Conservation (phyloP, 2,113 vertebrate species). For the Fulmarus glacialis region DNA sequence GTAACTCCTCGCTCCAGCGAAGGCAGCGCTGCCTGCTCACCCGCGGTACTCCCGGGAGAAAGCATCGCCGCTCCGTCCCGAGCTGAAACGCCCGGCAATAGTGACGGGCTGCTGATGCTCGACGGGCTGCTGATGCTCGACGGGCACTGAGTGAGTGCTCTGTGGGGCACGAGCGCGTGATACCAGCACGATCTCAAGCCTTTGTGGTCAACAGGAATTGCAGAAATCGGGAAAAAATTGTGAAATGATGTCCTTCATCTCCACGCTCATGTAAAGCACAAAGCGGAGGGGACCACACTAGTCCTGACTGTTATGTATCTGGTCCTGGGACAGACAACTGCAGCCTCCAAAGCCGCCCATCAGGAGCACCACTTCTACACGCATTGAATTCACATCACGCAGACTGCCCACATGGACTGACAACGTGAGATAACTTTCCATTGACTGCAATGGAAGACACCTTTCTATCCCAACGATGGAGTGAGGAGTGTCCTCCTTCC, state of each 20-base stretch:
- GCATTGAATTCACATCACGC: fast-evolving
- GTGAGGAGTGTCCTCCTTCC: not conserved
- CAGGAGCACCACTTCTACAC: not conserved
- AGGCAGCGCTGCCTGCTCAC: not conserved
- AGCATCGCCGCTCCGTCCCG: fast-evolving
- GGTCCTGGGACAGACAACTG: not conserved
- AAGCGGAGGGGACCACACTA: fast-evolving
- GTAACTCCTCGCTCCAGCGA: too few relatives aligned
- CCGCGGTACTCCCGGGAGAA: fast-evolving
- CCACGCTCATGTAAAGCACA: not conserved
- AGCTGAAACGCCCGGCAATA: too few relatives aligned
- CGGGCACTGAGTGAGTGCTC: fast-evolving
- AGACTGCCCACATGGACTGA: fast-evolving
- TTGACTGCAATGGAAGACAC: not conserved
- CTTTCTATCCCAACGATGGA: not conserved
- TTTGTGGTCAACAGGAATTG: not conserved
- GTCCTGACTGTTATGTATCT: not conserved
- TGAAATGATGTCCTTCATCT: not conserved
- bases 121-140: too few relatives aligned
- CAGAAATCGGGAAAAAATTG: not conserved
- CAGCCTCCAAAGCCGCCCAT: not conserved
- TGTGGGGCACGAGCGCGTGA: not conserved
- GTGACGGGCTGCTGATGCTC: fast-evolving
- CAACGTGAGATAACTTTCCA: fast-evolving
- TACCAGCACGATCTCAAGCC: too few relatives aligned